Evolutionary conservation across 2,888 invertebrate genomes (phyloP), one percentile per base, ranked within the genome.

Genomic region (Coleophora deauratella): DNA sequence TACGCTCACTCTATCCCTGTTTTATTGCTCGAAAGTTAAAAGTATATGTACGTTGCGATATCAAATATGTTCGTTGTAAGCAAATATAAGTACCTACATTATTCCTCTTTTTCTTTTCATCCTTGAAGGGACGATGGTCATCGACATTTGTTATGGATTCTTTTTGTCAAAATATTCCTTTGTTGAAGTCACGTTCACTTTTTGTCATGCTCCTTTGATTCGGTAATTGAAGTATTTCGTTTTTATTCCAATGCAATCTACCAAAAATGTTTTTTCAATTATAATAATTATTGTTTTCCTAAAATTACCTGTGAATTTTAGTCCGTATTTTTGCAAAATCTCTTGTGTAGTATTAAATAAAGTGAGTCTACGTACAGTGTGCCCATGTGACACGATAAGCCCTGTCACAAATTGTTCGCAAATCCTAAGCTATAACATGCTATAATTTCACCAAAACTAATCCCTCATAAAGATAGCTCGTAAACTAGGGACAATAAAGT

Each of bases 401-500:
- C 35, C 15, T 37, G 34, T 27, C 30, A 31, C 40, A 44, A 44
- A 44, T 46, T 43, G 40, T 38, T 15, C 35, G 33, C 41, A 42
- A 46, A 43, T 46, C 47, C 44, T 32, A 35, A 35, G 37, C 43
- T 42, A 39, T 21, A 21, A 21, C 21, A 21, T 21, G 10, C 11
- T 11, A 31, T 49, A 43, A 45, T 51, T 44, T 45, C 42, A 44
- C 40, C 14, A 27, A 43, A 45, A 42, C 47, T 51, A 52, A 56
- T 51, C 49, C 47, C 41, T 42, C 42, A 46, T 43, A 39, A 44
- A 45, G 45, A 51, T 49, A 42, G 46, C 42, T 47, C 53, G 45
- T 55, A 49, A 55, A 54, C 42, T 40, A 40, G 38, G 40, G 44
- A 53, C 49, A 50, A 51, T 55, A 54, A 57, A 54, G 43, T 50